Conservation (phyloP, 2,888 invertebrate species). For the Folsomia candida region DNA sequence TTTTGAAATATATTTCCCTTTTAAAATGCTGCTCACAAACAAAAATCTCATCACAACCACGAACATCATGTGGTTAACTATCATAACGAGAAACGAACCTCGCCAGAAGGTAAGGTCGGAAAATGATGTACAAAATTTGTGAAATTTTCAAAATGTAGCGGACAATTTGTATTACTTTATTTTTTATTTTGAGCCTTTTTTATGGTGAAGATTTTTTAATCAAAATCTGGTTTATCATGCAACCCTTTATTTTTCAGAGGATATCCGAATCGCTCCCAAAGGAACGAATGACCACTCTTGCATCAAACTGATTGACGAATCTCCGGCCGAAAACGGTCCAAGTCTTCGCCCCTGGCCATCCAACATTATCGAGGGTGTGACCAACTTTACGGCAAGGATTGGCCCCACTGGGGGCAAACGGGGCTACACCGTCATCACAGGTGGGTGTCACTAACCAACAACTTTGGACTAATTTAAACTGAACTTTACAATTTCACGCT, state of each 20-base stretch:
- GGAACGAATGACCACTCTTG: constrained; percentile 40
- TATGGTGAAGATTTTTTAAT: no score
- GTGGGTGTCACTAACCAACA: constrained; percentile 56
- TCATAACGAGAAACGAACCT: not conserved
- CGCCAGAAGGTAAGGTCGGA: not conserved
- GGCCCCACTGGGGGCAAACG: constrained; percentile 80
- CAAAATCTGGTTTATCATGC: no score
- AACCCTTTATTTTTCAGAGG: constrained; percentile 50
- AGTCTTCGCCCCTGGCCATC: constrained; percentile 67
- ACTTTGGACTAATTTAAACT: no score
- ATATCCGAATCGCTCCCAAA: constrained; percentile 64
- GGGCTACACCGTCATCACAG: constrained; percentile 78
- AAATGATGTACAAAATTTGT: no score
- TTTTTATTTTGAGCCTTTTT: not conserved
- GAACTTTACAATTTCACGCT: not conserved
- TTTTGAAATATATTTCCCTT: constrained; percentile 2
- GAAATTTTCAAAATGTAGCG: no score
- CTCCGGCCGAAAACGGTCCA: constrained; percentile 27
- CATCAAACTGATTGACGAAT: constrained; percentile 31
- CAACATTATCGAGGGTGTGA: constrained; percentile 63
- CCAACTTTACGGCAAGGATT: constrained; percentile 69
- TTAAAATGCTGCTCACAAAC: constrained; percentile 57
- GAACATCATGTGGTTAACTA: not conserved
- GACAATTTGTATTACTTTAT: no score
- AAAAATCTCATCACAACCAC: not conserved